Percentiles rank a stretch among this genome's conserved stretches.
Evolutionary conservation across 2,113 vertebrate genomes (phyloP).

Genomic region (Pyrgilauda ruficollis): DNA sequence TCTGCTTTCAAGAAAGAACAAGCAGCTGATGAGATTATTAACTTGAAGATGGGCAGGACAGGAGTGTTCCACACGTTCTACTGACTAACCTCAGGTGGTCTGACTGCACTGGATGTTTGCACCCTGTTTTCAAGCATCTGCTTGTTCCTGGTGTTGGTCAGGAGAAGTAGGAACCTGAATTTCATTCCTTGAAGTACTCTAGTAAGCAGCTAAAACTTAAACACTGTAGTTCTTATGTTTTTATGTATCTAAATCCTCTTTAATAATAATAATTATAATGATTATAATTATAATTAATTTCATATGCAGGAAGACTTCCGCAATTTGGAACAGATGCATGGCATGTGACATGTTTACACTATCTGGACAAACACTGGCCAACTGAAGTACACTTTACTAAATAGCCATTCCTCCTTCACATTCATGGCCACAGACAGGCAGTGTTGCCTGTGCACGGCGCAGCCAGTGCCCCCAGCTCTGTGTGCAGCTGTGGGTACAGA

Average conservation of each 20-base stretch:
- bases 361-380: background rate
- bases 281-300: background rate
- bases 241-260: background rate
- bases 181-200: background rate
- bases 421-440: background rate
- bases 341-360: fast-evolving
- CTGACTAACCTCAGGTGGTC: background rate
- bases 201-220: background rate
- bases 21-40: background rate
- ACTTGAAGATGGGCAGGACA: background rate
- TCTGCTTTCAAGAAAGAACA: background rate
- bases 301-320: background rate
- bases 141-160: background rate
- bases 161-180: background rate
- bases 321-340: background rate
- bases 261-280: background rate
- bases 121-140: background rate
- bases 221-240: background rate
- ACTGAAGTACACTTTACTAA: background rate
- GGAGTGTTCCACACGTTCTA: background rate
- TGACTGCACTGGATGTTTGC: background rate
- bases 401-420: background rate
- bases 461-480: background rate
- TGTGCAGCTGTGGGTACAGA: background rate
- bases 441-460: background rate